Evolutionary conservation across 2,888 invertebrate species (phyloP), one percentile per base, ranked within the genome.

Genomic region (Orchesella flavescens): DNA sequence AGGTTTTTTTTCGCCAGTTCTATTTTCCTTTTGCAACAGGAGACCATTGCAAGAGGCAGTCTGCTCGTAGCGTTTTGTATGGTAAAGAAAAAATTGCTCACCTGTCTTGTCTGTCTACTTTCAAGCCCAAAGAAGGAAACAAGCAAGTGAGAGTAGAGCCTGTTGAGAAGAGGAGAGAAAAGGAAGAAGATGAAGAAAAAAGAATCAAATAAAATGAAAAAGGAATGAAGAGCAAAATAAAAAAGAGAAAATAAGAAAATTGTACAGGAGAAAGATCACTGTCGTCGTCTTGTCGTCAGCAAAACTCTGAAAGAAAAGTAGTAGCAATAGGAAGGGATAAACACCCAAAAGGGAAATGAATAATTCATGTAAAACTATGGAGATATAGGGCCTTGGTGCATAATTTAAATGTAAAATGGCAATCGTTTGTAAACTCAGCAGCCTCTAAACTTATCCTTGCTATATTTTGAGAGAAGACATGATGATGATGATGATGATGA

Each of bases 341-440:
- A 82, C 69, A 68, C 82, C 82, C 82, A 82, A 76, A 75, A 82
- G 82, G 82, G 82, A 71, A 82, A 82, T 82, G 82, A 82, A 82
- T 82, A 63, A 82, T 82, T 82, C 82, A 82, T 82, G 82, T 69
- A 72, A 76, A 82, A 82, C 82, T 82, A 75, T 69, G 72, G 57
- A 76, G 82, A 82, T 82, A 82, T 82, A 82, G 76, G 82, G 76
- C 82, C 76, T 76, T 82, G 49, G 82, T 82, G 82, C 82, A 82
- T 82, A 82, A 82, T 82, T 82, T 82, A 82, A 82, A 82, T 82
- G 76, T 71, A 82, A 82, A 82, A 82, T 82, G 75, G 82, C 82
- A 76, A 82, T 76, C 82, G 82, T 76, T 82, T 82, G 82, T 82
- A 81, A 75, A 81, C 80, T 43, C 43, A 21, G 34, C 53, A 24